Evolutionary conservation across 2,797 vertebrate genomes (phyloP).

Genomic region (Poecilia velifera): DNA sequence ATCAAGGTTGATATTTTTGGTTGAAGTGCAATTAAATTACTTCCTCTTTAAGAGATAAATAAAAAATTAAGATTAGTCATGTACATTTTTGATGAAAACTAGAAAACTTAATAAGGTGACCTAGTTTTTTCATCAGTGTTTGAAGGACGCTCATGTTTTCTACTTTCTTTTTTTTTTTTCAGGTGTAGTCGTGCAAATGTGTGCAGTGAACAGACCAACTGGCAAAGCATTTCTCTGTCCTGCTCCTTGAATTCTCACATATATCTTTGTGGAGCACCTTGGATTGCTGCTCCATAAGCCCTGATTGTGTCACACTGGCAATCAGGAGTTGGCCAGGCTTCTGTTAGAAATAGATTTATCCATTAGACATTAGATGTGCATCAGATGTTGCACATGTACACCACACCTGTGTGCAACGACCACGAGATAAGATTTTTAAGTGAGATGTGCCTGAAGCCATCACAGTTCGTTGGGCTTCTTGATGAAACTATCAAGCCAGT

Average conservation of each 20-base stretch:
- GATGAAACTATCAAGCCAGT: conserved; percentile 33
- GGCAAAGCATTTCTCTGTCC: neutral
- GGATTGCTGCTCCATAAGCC: neutral
- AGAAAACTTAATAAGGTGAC: neutral
- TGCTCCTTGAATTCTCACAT: neutral
- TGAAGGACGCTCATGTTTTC: neutral
- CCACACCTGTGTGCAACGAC: conserved; percentile 8
- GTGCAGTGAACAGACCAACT: neutral
- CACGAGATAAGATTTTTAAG: conserved; percentile 3
- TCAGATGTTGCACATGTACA: neutral
- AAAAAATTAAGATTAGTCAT: neutral
- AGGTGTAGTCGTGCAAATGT: neutral
- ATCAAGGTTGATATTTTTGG: neutral
- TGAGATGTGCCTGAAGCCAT: conserved; percentile 9
- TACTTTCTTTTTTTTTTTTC: neutral
- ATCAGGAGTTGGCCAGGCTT: neutral
- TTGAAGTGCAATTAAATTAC: neutral
- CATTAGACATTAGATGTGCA: conserved; percentile 1
- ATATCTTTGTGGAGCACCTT: neutral
- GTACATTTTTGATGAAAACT: neutral
- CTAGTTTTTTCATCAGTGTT: neutral
- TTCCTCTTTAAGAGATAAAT: neutral
- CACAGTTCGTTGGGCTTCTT: conserved; percentile 29
- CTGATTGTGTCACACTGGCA: neutral
- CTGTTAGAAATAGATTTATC: conserved; percentile 13